Percentiles rank a stretch among this genome's conserved stretches.
These are phyloP conservation scores for Mus caroli DNA, from an alignment of 2,797 vertebrate species.

Conservation along the genomic window DNA sequence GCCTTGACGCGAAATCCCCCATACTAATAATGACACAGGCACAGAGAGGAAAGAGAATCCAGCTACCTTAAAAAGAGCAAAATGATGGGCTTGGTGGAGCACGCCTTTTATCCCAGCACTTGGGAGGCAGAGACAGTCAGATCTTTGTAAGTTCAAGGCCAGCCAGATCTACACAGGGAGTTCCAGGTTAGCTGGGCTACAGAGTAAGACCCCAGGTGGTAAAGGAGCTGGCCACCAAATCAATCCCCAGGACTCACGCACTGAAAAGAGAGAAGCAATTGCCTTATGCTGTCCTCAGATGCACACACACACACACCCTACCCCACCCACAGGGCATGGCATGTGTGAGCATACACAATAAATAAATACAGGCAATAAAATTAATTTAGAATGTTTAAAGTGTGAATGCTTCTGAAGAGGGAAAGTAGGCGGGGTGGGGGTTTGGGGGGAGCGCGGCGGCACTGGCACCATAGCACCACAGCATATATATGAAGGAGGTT, in stretches of 20 bases:
- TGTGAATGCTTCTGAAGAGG: slow-evolving; percentile 15
- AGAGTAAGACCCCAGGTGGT: neutral
- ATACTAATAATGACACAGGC: neutral
- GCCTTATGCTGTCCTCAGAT: neutral
- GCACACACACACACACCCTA: neutral
- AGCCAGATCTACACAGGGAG: neutral
- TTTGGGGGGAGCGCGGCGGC: too few relatives aligned
- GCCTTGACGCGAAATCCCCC: neutral
- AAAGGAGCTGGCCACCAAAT: neutral
- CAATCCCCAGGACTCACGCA: neutral
- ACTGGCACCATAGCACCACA: too few relatives aligned
- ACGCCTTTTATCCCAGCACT: neutral
- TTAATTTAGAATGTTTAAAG: neutral
- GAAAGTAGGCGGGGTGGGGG: neutral
- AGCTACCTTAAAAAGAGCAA: neutral
- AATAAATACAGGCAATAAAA: neutral
- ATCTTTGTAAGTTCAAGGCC: neutral
- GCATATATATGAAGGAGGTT: neutral
- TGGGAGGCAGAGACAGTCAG: neutral
- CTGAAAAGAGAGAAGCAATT: neutral
- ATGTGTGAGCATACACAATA: neutral
- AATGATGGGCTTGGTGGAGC: neutral
- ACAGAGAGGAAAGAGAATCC: neutral
- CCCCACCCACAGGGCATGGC: neutral
- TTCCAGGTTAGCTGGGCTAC: neutral